phyloP scores from a whole-genome alignment of 1,140 invertebrate genomes.

The Vollenhovia emeryi region DNA sequence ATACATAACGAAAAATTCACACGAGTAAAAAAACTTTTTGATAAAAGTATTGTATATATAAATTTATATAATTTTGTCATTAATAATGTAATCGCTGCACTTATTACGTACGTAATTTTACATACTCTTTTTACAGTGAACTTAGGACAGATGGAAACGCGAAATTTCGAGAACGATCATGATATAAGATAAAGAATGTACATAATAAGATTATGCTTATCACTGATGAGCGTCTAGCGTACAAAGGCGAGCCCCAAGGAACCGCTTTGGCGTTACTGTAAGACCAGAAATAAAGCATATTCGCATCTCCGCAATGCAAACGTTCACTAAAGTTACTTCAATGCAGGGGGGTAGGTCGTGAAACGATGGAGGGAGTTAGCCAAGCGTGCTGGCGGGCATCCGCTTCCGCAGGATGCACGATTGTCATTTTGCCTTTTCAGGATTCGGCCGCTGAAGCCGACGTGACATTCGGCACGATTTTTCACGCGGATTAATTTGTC shows the following conservation, averaged over 20 bases:
- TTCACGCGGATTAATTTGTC: constrained; percentile 1
- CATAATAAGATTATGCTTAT: constrained; percentile 10
- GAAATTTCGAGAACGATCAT: neutral
- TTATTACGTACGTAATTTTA: too few species aligned
- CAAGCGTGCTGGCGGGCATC: constrained; percentile 82
- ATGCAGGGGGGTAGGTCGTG: neutral
- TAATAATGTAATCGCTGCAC: too few species aligned
- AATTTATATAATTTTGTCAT: too few species aligned
- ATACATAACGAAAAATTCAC: too few species aligned
- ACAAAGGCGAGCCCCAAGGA: neutral
- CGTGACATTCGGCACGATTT: neutral
- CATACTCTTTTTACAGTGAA: too few species aligned
- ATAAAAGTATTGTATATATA: too few species aligned
- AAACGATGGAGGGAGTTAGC: constrained; percentile 75
- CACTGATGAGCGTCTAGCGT: neutral
- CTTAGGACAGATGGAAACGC: neutral
- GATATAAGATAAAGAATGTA: neutral
- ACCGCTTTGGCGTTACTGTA: neutral
- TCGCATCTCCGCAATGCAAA: constrained; percentile 40
- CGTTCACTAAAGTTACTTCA: constrained; percentile 30
- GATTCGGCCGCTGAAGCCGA: constrained; percentile 28
- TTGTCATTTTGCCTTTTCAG: constrained; percentile 68
- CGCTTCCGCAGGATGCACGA: constrained; percentile 84
- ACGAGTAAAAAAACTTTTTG: too few species aligned
- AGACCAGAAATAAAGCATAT: neutral